Percentiles rank a stretch among this genome's conserved stretches.
phyloP scores from a whole-genome alignment of 2,113 vertebrate species.

The Brienomyrus longianalis region DNA sequence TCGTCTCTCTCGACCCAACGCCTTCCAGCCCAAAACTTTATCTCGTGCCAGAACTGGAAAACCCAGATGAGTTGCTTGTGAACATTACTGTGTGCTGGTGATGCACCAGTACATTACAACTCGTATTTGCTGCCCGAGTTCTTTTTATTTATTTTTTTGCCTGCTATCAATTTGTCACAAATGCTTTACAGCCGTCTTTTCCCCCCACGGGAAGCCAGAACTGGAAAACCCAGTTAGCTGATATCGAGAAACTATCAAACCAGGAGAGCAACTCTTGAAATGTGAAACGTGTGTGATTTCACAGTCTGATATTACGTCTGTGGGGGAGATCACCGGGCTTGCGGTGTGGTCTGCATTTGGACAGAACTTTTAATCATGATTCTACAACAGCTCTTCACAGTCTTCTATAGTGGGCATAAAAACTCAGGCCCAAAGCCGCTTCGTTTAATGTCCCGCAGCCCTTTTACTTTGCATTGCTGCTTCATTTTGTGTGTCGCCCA shows the following conservation, averaged over 20 bases:
- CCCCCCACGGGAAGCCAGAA: neutral
- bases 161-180: neutral
- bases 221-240: neutral
- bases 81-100: neutral
- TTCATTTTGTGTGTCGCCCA: neutral
- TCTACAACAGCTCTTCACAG: neutral
- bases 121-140: neutral
- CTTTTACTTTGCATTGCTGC: neutral
- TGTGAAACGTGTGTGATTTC: neutral
- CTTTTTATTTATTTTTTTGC: neutral
- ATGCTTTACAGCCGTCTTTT: neutral
- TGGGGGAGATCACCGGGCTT: neutral
- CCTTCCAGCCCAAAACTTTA: neutral
- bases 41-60: neutral
- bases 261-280: neutral
- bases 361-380: neutral
- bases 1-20: neutral
- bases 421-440: neutral
- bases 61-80: neutral
- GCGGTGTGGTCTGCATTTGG: neutral
- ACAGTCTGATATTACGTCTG: neutral
- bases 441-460: neutral
- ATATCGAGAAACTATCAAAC: neutral
- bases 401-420: neutral
- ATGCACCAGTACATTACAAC: neutral